Evolutionary conservation across 2,888 invertebrate genomes (phyloP).

Genomic region (Chydorus sphaericus): DNA sequence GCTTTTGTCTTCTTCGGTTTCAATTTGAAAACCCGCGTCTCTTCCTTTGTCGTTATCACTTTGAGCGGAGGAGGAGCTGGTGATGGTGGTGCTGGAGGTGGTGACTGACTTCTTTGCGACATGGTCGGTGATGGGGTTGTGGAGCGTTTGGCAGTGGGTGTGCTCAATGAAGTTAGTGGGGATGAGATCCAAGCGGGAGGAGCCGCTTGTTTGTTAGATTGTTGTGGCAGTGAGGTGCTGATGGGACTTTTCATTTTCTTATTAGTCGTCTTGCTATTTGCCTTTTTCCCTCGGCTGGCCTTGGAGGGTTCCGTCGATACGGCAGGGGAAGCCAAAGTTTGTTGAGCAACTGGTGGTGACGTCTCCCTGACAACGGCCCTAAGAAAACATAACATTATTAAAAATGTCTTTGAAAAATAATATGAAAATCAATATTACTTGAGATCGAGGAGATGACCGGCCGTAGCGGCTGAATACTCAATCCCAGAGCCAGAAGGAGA

Average conservation of each 20-base stretch:
- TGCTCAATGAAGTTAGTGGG: background rate
- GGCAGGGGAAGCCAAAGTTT: background rate
- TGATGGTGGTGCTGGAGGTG: background rate
- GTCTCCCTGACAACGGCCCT: background rate
- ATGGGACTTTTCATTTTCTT: background rate
- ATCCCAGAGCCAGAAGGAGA: background rate
- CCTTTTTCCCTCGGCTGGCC: conserved; percentile 8
- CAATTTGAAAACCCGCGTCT: background rate
- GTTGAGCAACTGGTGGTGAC: background rate
- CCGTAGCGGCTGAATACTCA: background rate
- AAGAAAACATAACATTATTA: too few species aligned
- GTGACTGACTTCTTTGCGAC: background rate
- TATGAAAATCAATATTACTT: too few species aligned
- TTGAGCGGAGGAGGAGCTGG: background rate
- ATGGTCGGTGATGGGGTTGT: background rate
- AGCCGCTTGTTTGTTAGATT: background rate
- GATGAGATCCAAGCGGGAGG: background rate
- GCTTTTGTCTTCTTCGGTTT: background rate
- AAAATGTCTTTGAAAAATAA: too few species aligned
- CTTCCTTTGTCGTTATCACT: conserved; percentile 1
- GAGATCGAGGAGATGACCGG: conserved; percentile 3
- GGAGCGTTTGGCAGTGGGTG: background rate
- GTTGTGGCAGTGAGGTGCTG: too few species aligned
- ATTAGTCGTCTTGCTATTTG: conserved; percentile 1
- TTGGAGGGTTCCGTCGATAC: too few species aligned